Base-by-base conservation (phyloP, 35 echinoderm and acorn worm species). In the Acanthaster planci region DNA sequence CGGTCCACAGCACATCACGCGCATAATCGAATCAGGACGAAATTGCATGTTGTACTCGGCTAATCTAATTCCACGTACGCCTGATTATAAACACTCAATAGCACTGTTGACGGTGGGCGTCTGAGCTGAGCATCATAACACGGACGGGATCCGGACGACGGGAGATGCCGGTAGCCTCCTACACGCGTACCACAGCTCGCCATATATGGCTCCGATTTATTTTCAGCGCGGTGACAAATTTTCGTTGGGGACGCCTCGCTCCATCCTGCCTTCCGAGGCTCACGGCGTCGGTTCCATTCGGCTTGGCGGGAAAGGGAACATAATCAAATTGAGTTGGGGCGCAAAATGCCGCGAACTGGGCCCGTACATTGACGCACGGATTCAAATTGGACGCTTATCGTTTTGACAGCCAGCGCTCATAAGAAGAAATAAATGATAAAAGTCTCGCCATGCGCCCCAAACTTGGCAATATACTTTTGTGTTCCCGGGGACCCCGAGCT, bases 11-110 rank as follows among this genome's bases (percentile, higher is more conserved):
- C 64, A 26, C 64, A 12, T 72, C 64, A 72, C 64, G 64, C 64
- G 64, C 34, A 29, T 34, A 72, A 72, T 72, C 64, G 64, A 72
- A 72, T 72, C 34, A 72, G 64, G 26, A 72, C 19, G 30, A 72
- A 72, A 72, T 72, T 72, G 64, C 64, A 72, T 72, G 64, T 72
- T 31, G 26, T 72, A 34, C 64, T 10, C 34, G 30, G 1, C 23
- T 72, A 72, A 72, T 72, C 64, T 72, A 72, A 72, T 72, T 72
- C 34, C 64, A 26, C 64, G 23, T 31, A 30, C 26, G 29, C 7
- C 64, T 72, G 64, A 72, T 72, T 72, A 72, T 30, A 72, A 72
- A 72, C 64, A 72, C 64, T 72, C 64, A 72, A 72, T 72, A 72
- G 64, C 14, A 27, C 12, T 34, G 64, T 72, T 72, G 64, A 30